Evolutionary conservation across 2,113 vertebrate species (phyloP).

Genomic region (Ploceus nigricollis): DNA sequence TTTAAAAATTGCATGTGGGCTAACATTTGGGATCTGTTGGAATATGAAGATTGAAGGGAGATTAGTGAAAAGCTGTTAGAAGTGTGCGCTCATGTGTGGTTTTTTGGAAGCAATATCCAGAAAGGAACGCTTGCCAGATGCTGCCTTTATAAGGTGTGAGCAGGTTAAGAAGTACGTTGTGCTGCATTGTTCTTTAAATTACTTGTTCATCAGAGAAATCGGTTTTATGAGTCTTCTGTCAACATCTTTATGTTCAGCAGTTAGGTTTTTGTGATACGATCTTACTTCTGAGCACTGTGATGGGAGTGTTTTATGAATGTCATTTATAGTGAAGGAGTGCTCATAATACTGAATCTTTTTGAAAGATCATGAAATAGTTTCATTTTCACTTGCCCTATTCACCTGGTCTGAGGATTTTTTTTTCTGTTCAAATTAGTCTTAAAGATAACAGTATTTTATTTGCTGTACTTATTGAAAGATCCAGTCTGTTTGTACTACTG

Average conservation of each 20-base stretch:
- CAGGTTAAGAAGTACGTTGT: constrained; percentile 24
- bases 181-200: constrained; percentile 20
- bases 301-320: background rate
- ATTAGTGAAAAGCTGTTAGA: background rate
- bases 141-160: constrained; percentile 41
- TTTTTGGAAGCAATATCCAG: constrained; percentile 15
- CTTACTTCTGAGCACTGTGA: background rate
- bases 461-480: background rate
- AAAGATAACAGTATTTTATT: background rate
- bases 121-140: background rate
- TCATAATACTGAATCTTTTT: background rate
- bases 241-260: background rate
- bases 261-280: background rate
- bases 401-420: background rate
- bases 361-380: background rate
- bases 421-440: background rate
- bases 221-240: background rate
- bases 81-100: background rate
- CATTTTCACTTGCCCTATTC: constrained; percentile 21
- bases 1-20: background rate
- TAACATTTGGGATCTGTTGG: background rate
- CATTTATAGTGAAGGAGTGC: background rate
- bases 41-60: background rate
- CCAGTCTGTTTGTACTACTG: background rate
- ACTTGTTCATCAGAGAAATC: background rate